Conservation (phyloP, 2,113 vertebrate genomes). For the Clinocottus analis region DNA sequence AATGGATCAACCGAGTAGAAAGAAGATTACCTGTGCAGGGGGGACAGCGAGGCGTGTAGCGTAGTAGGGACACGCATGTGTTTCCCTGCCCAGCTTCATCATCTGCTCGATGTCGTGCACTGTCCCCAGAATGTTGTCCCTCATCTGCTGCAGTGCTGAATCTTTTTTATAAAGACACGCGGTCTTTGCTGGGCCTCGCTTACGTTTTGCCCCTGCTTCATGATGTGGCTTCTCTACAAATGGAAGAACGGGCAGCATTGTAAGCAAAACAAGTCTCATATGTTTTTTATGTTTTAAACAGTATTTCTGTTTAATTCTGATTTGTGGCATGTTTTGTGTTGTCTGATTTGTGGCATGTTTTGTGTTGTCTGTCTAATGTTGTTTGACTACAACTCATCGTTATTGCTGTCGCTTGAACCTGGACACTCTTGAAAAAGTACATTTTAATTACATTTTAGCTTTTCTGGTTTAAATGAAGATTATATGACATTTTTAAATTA, state of each 20-base stretch:
- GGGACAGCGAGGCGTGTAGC: constrained; percentile 89
- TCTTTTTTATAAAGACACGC: constrained; percentile 87
- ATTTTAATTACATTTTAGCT: background rate
- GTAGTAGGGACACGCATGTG: constrained; percentile 92
- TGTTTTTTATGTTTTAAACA: background rate
- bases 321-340: background rate
- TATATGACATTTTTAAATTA: background rate
- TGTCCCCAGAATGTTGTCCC: constrained; percentile 86
- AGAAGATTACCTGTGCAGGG: constrained; percentile 85
- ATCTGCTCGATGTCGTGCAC: constrained; percentile 94
- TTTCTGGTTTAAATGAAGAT: background rate
- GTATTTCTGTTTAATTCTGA: background rate
- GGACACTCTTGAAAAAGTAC: background rate
- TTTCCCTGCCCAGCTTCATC: constrained; percentile 85
- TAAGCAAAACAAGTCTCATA: background rate
- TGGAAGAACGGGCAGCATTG: background rate
- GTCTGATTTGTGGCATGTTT: background rate
- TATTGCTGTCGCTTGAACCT: background rate
- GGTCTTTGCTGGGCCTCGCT: constrained; percentile 66
- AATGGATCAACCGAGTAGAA: background rate
- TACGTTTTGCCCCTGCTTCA: constrained; percentile 83
- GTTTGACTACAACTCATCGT: background rate
- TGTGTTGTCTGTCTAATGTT: background rate
- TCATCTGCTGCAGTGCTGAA: constrained; percentile 87
- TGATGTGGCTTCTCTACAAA: constrained; percentile 60